Evolutionary conservation across 2,797 vertebrate genomes (phyloP).

Genomic region (Sebastes taczanowskii): DNA sequence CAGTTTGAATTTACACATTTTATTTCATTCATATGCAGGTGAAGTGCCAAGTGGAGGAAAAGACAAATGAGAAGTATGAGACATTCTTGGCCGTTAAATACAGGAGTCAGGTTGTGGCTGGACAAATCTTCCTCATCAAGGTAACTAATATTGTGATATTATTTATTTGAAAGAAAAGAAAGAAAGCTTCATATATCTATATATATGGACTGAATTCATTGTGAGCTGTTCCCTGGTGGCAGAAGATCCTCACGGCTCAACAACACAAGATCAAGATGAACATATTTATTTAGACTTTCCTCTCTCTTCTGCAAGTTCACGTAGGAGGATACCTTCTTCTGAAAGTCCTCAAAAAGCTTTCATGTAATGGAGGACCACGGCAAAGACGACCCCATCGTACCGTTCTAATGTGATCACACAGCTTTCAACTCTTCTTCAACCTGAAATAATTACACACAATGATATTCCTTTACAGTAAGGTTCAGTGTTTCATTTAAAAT

Average conservation of each 20-base stretch:
- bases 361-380: not conserved
- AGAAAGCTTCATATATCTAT: no score
- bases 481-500: not conserved
- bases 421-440: not conserved
- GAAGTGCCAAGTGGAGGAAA: not conserved
- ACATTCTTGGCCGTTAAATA: not conserved
- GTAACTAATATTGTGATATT: slow-evolving; percentile 2
- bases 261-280: not conserved
- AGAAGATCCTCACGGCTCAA: not conserved
- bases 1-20: not conserved
- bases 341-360: no score
- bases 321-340: not conserved
- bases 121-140: not conserved
- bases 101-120: rapidly evolving
- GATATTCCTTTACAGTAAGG: no score
- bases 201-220: no score
- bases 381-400: not conserved
- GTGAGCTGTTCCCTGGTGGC: not conserved
- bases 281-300: not conserved
- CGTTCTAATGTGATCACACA: no score
- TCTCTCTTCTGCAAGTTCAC: not conserved
- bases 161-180: no score
- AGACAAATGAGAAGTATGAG: not conserved
- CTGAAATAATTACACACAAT: not conserved
- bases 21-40: not conserved